phyloP scores from a whole-genome alignment of 53 echinoderm and acorn worm genomes.

The Mesocentrotus franciscanus region DNA sequence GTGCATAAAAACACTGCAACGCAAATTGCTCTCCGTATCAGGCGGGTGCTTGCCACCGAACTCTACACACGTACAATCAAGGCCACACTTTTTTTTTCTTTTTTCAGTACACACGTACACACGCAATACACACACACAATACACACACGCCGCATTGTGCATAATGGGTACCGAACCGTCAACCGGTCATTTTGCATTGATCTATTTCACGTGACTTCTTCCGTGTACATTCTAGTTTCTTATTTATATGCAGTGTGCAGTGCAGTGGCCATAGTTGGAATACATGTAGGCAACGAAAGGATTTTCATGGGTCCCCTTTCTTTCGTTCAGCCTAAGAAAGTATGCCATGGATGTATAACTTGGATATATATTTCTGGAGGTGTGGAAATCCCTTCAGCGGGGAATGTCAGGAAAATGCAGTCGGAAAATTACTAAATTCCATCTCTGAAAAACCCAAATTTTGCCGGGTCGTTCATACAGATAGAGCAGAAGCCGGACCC shows the following conservation, averaged over 20 bases:
- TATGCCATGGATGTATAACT: conserved; percentile 10
- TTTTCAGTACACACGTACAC: no score
- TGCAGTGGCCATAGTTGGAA: background rate
- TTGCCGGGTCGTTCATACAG: background rate
- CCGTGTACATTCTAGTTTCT: background rate
- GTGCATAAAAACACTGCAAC: no score
- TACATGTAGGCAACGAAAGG: background rate
- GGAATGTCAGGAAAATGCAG: background rate
- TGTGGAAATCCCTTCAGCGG: background rate
- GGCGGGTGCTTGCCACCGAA: no score
- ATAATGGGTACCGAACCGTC: no score
- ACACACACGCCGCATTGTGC: no score
- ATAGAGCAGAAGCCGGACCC: conserved; percentile 12
- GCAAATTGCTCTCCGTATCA: no score
- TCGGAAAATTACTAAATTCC: background rate
- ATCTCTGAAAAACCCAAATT: background rate
- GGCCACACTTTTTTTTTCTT: no score
- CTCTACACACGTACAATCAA: no score
- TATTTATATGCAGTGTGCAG: background rate
- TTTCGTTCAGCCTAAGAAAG: background rate
- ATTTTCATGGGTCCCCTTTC: background rate
- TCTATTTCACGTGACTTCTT: background rate
- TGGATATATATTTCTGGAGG: conserved; percentile 46
- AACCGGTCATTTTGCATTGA: no score
- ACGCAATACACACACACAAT: no score